A percentile compares a stretch with the other conserved stretches of the same genome.
Evolutionary conservation across 2,888 invertebrate genomes (phyloP).

Genomic region (Nasonia oneida): DNA sequence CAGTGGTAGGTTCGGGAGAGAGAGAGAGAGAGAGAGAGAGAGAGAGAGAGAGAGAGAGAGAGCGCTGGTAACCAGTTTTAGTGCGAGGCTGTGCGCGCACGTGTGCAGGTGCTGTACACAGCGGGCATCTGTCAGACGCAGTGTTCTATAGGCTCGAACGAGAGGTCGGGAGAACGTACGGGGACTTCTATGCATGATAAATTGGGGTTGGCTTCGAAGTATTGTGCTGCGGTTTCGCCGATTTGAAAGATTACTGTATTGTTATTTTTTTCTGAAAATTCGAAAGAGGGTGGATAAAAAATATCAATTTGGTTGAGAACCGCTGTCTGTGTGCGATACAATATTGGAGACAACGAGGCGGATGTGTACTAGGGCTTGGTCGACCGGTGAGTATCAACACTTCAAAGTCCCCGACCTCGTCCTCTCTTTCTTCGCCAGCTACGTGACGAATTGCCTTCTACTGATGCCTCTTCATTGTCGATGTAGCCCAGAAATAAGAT

Average conservation of each 20-base stretch:
- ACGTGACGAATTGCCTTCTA: slow-evolving; percentile 59
- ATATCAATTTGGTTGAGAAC: background rate
- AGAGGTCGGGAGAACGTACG: slow-evolving; percentile 47
- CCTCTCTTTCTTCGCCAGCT: slow-evolving; percentile 46
- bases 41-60: background rate
- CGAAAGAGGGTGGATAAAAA: background rate
- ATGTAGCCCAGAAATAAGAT: slow-evolving; percentile 5
- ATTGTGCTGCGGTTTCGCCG: background rate
- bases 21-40: background rate
- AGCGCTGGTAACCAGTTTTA: slow-evolving; percentile 46
- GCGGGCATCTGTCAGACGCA: slow-evolving; percentile 43
- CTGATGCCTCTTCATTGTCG: slow-evolving; percentile 18
- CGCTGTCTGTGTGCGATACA: slow-evolving; percentile 28
- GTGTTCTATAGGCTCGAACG: slow-evolving; percentile 27
- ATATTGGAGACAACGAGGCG: slow-evolving; percentile 33
- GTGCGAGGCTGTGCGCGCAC: background rate
- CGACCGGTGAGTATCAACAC: slow-evolving; percentile 68
- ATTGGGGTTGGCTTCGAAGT: background rate
- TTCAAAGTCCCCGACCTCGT: slow-evolving; percentile 60
- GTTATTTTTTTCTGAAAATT: too few species aligned
- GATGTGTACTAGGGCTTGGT: slow-evolving; percentile 46
- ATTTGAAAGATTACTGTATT: background rate
- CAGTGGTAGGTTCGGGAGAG: slow-evolving; percentile 7
- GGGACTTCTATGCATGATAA: slow-evolving; percentile 37
- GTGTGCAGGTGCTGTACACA: background rate